Evolutionary conservation across 2,113 vertebrate species (phyloP).

Genomic region (Chionis minor): DNA sequence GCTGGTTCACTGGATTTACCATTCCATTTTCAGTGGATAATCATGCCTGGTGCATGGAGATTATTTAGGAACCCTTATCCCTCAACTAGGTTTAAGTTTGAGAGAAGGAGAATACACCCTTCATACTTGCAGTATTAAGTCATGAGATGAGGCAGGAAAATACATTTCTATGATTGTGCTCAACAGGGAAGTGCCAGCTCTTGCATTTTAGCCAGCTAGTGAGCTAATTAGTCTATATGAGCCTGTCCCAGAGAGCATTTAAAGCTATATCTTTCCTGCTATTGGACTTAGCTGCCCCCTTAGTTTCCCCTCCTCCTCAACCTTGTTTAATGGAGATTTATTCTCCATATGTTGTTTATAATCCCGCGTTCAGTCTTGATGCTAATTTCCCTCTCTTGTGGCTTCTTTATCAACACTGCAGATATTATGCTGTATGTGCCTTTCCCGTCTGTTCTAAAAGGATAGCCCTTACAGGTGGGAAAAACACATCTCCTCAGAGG

Average conservation of each 20-base stretch:
- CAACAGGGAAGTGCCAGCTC: not conserved
- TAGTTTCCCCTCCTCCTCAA: not conserved
- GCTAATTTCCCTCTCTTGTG: constrained; percentile 12
- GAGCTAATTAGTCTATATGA: not conserved
- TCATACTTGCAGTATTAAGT: not conserved
- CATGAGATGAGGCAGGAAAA: not conserved
- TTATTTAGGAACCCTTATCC: not conserved
- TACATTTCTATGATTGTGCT: not conserved
- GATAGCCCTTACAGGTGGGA: not conserved
- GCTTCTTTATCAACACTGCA: not conserved
- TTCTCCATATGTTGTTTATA: constrained; percentile 43
- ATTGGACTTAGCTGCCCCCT: not conserved
- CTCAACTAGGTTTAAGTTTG: not conserved
- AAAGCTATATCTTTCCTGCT: not conserved
- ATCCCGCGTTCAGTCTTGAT: not conserved
- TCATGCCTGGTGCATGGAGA: not conserved
- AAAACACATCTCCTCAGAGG: not conserved
- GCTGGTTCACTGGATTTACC: not conserved
- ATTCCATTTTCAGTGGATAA: not conserved
- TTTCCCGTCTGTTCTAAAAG: not conserved
- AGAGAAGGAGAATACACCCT: not conserved
- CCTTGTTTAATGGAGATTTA: constrained; percentile 44
- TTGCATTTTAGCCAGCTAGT: not conserved
- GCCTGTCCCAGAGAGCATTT: not conserved
- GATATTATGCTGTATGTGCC: not conserved